Evolutionary conservation across 2,113 vertebrate genomes (phyloP).

Genomic region (Pipra filicauda): DNA sequence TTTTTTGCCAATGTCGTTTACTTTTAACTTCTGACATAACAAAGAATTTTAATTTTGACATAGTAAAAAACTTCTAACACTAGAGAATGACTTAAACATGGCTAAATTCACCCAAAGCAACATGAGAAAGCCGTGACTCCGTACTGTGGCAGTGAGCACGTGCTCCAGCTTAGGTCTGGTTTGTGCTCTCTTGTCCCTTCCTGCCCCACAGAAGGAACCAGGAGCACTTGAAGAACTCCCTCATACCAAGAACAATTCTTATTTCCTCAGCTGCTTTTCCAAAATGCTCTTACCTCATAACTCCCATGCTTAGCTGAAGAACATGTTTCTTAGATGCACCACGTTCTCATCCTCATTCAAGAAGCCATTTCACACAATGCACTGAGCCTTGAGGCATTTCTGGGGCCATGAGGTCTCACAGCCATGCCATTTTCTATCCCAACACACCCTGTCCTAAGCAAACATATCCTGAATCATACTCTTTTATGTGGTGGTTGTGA

Average conservation of each 20-base stretch:
- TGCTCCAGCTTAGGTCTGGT: neutral
- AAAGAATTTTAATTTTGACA: neutral
- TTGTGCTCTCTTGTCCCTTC: neutral
- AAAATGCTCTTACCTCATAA: neutral
- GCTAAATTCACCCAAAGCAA: neutral
- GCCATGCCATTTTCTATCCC: neutral
- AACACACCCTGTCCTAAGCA: neutral
- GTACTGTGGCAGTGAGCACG: accelerated
- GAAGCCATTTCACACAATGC: neutral
- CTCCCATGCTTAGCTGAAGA: neutral
- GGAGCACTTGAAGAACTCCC: neutral
- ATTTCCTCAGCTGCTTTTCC: neutral
- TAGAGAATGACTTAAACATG: neutral
- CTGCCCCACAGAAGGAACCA: neutral
- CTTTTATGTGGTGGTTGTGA: neutral
- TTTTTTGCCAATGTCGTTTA: neutral
- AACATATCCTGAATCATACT: neutral
- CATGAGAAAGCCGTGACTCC: accelerated
- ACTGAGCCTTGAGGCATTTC: neutral
- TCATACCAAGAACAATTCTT: neutral
- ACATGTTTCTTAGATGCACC: neutral
- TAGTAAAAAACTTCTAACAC: neutral
- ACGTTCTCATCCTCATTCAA: neutral
- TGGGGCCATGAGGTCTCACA: neutral
- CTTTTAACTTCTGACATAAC: neutral